Evolutionary conservation across 2,113 vertebrate species (phyloP), one percentile per base, ranked within the genome.

Genomic region (Ophiodon elongatus): DNA sequence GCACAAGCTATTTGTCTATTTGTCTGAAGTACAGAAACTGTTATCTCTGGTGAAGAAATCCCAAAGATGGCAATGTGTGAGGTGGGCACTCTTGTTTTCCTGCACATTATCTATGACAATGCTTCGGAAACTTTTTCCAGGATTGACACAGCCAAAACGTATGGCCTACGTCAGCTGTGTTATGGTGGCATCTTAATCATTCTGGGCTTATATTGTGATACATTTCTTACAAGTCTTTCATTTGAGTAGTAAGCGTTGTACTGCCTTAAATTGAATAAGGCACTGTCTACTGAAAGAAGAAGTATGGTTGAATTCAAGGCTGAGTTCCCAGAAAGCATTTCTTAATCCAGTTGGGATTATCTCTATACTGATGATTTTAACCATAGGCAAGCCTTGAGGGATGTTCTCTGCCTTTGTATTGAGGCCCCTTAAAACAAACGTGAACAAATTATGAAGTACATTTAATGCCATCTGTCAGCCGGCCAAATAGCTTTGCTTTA

Each of bases 401-500:
- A 17, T 65, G 6, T 59, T 59, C 9, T 68, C 27, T 39, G n/a
- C n/a, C 14, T 81, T 57, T 60, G 52, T 47, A 27, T 4, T 8
- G 17, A 41, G n/a, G 15, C 41, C 41, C 21, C 41, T 39, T 19
- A 14, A 19, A 33, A 41, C 8, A 63, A 50, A 69, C 21, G 35
- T 33, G 31, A 62, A 57, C 66, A 76, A 6, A 63, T 9, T 2
- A 31, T 64, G 1, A 54, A 47, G 2, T 65, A 6, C 57, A 65
- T 73, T 45, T 27, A 25, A 31, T 25, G 25, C 73, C 35, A 37
- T 10, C 27, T 72, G 57, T 76, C 14, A 33, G 4, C 25, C 35
- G n/a, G 4, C 14, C 54, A 70, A 67, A 64, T 39, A 9, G 14
- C 6, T 27, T 77, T 37, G 74, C 54, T 43, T 43, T 74, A 72